A percentile compares a stretch with the other conserved stretches of the same genome.
phyloP scores from a whole-genome alignment of 2,797 vertebrate genomes.

The Balearica regulorum region DNA sequence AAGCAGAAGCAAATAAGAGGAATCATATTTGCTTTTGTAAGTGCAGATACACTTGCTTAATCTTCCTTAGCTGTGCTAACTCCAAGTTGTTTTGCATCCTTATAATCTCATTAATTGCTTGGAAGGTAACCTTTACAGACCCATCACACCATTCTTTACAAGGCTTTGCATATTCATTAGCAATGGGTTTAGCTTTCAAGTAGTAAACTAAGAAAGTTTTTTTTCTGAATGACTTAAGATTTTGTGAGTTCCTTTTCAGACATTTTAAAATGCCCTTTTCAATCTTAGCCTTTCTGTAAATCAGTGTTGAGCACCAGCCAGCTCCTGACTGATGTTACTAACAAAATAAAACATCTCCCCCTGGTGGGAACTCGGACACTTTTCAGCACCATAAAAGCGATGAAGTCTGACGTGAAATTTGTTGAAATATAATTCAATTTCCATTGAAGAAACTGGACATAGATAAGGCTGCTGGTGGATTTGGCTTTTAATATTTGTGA shows the following conservation, averaged over 20 bases:
- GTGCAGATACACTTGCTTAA: not conserved
- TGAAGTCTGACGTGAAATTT: not conserved
- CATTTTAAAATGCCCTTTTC: not conserved
- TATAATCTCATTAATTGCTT: not conserved
- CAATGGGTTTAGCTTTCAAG: not conserved
- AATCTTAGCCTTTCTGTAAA: not conserved
- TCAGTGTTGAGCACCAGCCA: not conserved
- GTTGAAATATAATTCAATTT: not conserved
- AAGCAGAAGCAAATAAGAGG: not conserved
- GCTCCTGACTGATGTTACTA: not conserved
- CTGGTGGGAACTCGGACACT: not conserved
- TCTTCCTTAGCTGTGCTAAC: not conserved
- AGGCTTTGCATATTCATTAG: not conserved
- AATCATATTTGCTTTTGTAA: not conserved
- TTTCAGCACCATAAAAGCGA: not conserved
- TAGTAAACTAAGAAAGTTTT: not conserved
- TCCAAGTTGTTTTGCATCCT: not conserved
- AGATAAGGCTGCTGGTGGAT: not conserved
- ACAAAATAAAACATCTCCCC: constrained; percentile 34
- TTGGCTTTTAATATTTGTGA: not conserved
- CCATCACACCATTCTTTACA: not conserved
- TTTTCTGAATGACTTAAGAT: not conserved
- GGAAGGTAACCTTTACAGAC: not conserved
- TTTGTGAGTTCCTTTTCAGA: not conserved
- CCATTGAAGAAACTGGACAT: not conserved